A percentile compares a stretch with the other conserved stretches of the same genome.
Conservation (phyloP, 2,113 vertebrate species). For the Chaenogobius annularis region DNA sequence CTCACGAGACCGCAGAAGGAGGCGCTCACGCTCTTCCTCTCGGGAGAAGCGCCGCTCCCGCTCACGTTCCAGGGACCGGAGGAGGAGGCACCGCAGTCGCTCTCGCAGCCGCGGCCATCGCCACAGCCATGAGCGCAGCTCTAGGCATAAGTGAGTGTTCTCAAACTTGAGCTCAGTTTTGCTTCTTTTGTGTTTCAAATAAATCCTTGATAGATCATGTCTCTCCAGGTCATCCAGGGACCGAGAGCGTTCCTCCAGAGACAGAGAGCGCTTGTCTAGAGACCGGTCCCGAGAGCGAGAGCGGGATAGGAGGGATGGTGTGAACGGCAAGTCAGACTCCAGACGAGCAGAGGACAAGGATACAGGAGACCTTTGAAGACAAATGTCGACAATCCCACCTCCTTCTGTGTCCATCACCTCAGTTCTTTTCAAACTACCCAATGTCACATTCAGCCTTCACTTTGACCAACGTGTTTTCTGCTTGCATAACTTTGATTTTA, state of each 20-base stretch:
- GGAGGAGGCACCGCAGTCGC: conserved; percentile 87
- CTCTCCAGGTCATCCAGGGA: conserved; percentile 86
- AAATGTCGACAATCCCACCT: conserved; percentile 30
- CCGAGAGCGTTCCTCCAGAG: conserved; percentile 80
- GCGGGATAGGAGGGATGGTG: conserved; percentile 82
- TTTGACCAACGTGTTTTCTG: conserved; percentile 22
- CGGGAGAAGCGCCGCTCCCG: conserved; percentile 83
- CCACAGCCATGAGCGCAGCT: conserved; percentile 83
- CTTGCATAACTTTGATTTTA: conserved; percentile 53
- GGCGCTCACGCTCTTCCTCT: conserved; percentile 82
- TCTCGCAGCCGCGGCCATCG: conserved; percentile 88
- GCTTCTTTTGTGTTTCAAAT: not conserved
- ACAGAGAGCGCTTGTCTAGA: conserved; percentile 80
- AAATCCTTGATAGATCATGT: not conserved
- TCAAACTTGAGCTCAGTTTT: not conserved
- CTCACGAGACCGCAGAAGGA: conserved; percentile 86
- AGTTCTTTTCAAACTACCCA: conserved; percentile 44
- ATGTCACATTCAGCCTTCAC: conserved; percentile 39
- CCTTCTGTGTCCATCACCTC: conserved; percentile 38
- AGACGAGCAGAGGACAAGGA: conserved; percentile 89
- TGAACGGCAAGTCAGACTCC: conserved; percentile 86
- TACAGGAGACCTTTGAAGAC: conserved; percentile 86
- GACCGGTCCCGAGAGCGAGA: conserved; percentile 86
- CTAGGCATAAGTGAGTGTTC: conserved; percentile 85
- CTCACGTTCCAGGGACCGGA: conserved; percentile 85